Evolutionary conservation across 2,888 invertebrate species (phyloP), one percentile per base, ranked within the genome.

Genomic region (Tiphia femorata): DNA sequence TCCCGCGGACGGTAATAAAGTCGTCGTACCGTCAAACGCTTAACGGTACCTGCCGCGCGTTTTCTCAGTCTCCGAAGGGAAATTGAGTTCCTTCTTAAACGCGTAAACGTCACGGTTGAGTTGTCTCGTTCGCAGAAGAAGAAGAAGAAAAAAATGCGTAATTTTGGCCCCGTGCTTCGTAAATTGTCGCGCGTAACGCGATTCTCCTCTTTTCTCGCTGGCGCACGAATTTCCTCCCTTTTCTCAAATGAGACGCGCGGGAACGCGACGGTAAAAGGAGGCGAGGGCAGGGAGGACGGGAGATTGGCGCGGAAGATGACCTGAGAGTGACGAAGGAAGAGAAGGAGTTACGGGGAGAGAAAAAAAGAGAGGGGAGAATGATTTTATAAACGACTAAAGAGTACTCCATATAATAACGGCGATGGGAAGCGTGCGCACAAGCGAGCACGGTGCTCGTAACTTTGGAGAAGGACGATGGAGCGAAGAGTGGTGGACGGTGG

Each of bases 381-480:
- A 29, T 40, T 21, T 52, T 48, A 49, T 54, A 51, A 61, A 58
- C 61, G 67, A 50, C 48, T 57, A 30, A 17, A 20, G 23, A 38
- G 35, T 64, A 69, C 68, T 71, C 61, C 62, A 68, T 54, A 68
- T 74, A 75, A 72, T 73, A 73, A 75, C 64, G 59, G 33, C 51
- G 53, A 47, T 58, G 41, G 49, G 53, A n/a, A n/a, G 43, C 19
- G 29, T 47, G 35, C 21, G 3, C 14, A 8, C 29, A 50, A 49
- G 48, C 21, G 48, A 48, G 48, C 25, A 46, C 16, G 37, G 23
- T 6, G 8, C 41, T 40, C 54, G 49, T 38, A 49, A 40, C 38
- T 56, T 42, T 50, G 56, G 53, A 55, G 56, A 54, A 29, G 25
- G 50, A 42, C 23, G 38, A 44, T 30, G 38, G 29, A 21, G 17